Base-by-base conservation (phyloP, 2,797 vertebrate species). In the Gorsachius magnificus region DNA sequence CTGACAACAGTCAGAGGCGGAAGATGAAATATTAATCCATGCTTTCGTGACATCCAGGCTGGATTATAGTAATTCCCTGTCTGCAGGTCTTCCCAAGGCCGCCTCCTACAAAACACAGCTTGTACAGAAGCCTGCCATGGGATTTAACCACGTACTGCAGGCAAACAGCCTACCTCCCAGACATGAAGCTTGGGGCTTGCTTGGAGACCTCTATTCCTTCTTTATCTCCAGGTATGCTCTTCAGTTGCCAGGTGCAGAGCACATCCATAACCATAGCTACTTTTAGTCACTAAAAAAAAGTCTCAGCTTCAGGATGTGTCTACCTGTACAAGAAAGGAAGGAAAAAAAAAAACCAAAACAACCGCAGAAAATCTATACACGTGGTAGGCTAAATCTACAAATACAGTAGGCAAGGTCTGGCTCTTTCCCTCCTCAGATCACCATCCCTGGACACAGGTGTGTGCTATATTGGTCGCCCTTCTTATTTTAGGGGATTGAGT, bases 21-120 rank as follows among this genome's bases (percentile, higher is more conserved):
- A 78, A 85, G 89, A 93, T 96, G 94, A 96, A 96, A 93, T 94
- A 96, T 94, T 96, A 95, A 96, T 96, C 92, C 57, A 61, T n/a
- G 33, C 76, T 94, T 96, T 72, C 5, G 2, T 87, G 71, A 92
- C 89, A 93, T 85, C 87, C 82, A 78, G 29, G 58, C 61, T 94
- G 76, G 87, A 95, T 96, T 96, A 96, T 28, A 89, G 72, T 81
- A 92, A 96, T 92, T 92, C 95, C 68, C 84, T 86, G 64, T 65
- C 83, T 91, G 84, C 68, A 83, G 87, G 89, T 87, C 84, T 93
- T 93, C 89, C 83, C 63, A 83, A 80, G 92, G 94, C 90, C 0
- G 0, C 38, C 51, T 89, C 57, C 54, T 80, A 68, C 45, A 89
- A 92, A 94, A 87, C 57, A 46, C 24, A 74, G 50, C 26, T 79